Conservation (phyloP, 2,888 invertebrate species). For the Plebejus anna region DNA sequence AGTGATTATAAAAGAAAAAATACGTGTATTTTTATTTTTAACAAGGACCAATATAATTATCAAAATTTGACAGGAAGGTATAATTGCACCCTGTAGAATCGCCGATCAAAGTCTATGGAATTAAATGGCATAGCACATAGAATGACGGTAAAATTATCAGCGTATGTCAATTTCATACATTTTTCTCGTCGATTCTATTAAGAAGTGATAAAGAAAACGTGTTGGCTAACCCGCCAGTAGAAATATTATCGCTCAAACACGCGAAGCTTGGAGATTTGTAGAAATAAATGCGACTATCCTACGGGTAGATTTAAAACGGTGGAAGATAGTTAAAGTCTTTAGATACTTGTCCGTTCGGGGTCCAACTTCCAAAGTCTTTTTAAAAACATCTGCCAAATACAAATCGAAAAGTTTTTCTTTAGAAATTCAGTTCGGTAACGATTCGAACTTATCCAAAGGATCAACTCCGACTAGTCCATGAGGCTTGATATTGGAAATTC, state of each 20-base stretch:
- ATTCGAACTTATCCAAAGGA: slow-evolving; percentile 42
- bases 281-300: background rate
- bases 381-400: slow-evolving; percentile 58
- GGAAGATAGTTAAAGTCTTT: slow-evolving; percentile 13
- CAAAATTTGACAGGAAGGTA: too few species aligned
- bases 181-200: too few species aligned
- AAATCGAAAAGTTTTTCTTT: slow-evolving; percentile 65
- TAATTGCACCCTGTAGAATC: too few species aligned
- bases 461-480: slow-evolving; percentile 32
- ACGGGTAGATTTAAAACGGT: slow-evolving; percentile 24
- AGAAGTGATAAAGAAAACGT: too few species aligned
- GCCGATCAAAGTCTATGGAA: too few species aligned
- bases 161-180: too few species aligned
- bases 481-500: slow-evolving; percentile 37
- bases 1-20: too few species aligned
- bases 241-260: background rate
- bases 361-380: slow-evolving; percentile 29
- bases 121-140: too few species aligned
- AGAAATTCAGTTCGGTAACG: slow-evolving; percentile 57
- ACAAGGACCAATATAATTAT: too few species aligned
- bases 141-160: too few species aligned
- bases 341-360: slow-evolving; percentile 28
- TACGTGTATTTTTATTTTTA: too few species aligned
- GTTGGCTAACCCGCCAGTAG: too few species aligned
- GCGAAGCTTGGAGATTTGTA: background rate